phyloP scores from a whole-genome alignment of 2,113 vertebrate species.

The Paratilapia polleni region DNA sequence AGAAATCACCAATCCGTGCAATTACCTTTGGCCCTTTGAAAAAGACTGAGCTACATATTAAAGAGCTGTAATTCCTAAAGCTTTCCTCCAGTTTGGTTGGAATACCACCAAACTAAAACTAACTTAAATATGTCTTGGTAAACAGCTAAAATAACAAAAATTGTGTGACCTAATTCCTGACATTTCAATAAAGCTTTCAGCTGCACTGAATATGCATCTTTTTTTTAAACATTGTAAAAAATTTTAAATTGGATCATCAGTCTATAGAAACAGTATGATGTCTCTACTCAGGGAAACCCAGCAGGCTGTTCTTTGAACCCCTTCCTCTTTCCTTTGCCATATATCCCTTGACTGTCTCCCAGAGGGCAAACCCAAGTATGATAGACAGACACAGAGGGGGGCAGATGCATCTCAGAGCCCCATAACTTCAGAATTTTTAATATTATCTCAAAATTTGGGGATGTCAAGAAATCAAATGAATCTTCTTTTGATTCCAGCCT shows the following conservation, averaged over 20 bases:
- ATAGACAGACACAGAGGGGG: neutral
- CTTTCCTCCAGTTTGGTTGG: neutral
- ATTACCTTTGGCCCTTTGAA: neutral
- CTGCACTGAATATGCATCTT: neutral
- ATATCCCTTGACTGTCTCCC: neutral
- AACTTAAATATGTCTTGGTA: neutral
- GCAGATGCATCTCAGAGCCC: neutral
- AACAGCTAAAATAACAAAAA: neutral
- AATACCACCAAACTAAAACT: neutral
- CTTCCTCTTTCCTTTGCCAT: neutral
- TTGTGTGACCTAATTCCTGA: neutral
- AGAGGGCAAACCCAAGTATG: neutral
- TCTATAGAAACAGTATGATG: neutral
- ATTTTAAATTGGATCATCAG: neutral
- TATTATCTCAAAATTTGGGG: neutral
- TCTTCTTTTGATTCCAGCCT: neutral
- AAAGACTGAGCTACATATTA: neutral
- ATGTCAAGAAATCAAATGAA: neutral
- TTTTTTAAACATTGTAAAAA: neutral
- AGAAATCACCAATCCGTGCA: neutral
- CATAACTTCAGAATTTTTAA: slow-evolving; percentile 1
- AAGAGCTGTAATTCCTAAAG: neutral
- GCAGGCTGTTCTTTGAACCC: neutral
- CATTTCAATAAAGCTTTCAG: neutral
- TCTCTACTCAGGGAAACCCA: neutral